Conservation (phyloP, 1,140 invertebrate species). For the Manduca sexta region DNA sequence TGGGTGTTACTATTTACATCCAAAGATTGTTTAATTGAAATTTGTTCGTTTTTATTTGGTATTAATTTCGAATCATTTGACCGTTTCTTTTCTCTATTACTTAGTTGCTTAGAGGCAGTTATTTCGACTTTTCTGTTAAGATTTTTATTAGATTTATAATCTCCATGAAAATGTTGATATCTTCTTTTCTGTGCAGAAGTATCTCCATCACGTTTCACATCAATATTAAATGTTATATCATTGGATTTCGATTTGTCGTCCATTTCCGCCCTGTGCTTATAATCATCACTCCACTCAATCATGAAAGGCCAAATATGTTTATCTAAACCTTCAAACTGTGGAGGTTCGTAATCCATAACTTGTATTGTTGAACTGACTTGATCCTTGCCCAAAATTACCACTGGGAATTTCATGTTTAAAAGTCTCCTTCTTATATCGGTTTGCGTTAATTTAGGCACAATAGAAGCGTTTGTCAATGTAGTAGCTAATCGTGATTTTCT, state of each 20-base stretch:
- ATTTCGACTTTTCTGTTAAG: too few relatives aligned
- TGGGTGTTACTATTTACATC: background rate
- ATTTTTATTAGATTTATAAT: too few relatives aligned
- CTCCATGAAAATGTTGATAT: too few relatives aligned
- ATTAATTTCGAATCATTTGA: background rate
- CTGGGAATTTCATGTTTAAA: constrained; percentile 37
- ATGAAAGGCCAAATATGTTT: constrained; percentile 56
- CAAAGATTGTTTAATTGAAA: too few relatives aligned
- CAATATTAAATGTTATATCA: too few relatives aligned
- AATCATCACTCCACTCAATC: constrained; percentile 28
- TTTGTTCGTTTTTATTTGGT: background rate
- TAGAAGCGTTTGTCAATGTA: constrained; percentile 19
- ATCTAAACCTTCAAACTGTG: constrained; percentile 45
- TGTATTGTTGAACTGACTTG: constrained; percentile 34
- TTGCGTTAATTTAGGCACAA: constrained; percentile 34
- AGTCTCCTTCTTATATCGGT: constrained; percentile 43
- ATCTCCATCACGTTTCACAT: background rate
- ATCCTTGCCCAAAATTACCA: constrained; percentile 47
- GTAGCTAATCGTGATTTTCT: constrained; percentile 25
- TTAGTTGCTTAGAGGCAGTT: background rate
- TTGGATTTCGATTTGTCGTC: too few relatives aligned
- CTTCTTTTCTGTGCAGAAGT: too few relatives aligned
- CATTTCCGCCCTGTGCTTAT: background rate
- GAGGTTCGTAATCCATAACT: constrained; percentile 26
- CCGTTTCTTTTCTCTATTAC: background rate